Conservation (phyloP, 2,888 invertebrate species). For the Drepana falcataria region DNA sequence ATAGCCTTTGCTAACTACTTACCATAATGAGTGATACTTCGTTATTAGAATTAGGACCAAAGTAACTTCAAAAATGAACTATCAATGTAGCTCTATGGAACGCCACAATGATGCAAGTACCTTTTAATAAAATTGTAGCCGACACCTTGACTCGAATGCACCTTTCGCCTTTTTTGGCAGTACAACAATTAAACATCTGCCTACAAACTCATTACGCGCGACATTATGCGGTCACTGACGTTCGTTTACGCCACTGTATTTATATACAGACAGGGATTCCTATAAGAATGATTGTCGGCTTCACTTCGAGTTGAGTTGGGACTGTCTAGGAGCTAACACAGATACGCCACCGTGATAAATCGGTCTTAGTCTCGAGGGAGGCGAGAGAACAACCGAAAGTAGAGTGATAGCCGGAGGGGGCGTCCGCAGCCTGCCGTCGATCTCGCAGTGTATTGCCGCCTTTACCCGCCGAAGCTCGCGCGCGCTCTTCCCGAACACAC, state of each 20-base stretch:
- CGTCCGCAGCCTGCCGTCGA: conserved; percentile 41
- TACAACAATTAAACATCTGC: conserved; percentile 26
- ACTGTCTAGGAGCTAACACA: conserved; percentile 43
- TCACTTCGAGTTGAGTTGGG: conserved; percentile 34
- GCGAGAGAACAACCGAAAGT: conserved; percentile 66
- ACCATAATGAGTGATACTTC: no score
- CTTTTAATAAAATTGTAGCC: conserved; percentile 10
- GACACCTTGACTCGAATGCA: conserved; percentile 23
- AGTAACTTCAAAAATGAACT: background rate
- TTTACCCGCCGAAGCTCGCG: conserved; percentile 56
- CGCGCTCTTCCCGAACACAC: conserved; percentile 29
- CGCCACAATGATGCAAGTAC: conserved; percentile 17
- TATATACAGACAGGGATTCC: conserved; percentile 22
- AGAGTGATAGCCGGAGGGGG: conserved; percentile 68
- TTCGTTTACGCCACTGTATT: conserved; percentile 15
- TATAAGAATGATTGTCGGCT: conserved; percentile 37
- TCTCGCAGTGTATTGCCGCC: conserved; percentile 63
- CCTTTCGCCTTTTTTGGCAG: conserved; percentile 29
- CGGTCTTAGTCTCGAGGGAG: conserved; percentile 61
- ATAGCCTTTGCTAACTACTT: no score
- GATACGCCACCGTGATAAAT: conserved; percentile 61
- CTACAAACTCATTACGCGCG: conserved; percentile 34
- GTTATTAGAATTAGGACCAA: no score
- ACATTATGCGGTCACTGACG: conserved; percentile 48
- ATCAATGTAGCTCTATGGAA: background rate